Percentiles rank a stretch among this genome's conserved stretches.
These are phyloP conservation scores for Rousettus leschenaultii DNA, from an alignment of 2,113 vertebrate species.

Conservation along the genomic window DNA sequence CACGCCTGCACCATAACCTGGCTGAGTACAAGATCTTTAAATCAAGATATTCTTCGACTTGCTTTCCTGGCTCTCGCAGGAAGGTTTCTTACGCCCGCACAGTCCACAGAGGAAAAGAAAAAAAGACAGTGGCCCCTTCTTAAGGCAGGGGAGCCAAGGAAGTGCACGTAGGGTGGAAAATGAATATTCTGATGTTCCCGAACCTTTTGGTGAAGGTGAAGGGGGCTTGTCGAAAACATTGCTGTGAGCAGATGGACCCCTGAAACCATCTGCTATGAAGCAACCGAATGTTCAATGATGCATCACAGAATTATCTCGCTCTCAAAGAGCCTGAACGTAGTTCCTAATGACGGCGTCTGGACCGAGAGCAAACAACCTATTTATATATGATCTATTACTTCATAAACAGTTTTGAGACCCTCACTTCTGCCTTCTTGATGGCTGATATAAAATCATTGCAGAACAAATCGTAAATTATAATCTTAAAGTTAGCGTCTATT, in stretches of 20 bases:
- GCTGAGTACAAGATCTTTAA: neutral
- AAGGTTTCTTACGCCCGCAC: neutral
- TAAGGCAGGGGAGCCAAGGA: conserved; percentile 60
- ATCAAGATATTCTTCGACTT: neutral
- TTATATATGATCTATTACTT: conserved; percentile 95
- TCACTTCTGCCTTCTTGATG: conserved; percentile 76
- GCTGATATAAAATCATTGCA: conserved; percentile 47
- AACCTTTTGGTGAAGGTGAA: conserved; percentile 92
- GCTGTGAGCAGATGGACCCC: conserved; percentile 93
- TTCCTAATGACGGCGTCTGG: conserved; percentile 93
- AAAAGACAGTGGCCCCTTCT: conserved; percentile 10
- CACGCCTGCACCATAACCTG: neutral
- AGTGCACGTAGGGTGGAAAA: conserved; percentile 82
- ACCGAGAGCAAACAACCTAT: conserved; percentile 91
- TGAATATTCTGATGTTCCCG: conserved; percentile 85
- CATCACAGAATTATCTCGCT: conserved; percentile 94
- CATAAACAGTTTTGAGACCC: conserved; percentile 79
- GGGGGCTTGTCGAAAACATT: conserved; percentile 95
- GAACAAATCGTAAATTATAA: neutral
- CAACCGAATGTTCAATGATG: conserved; percentile 94
- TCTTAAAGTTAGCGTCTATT: conserved; percentile 30
- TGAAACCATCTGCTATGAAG: conserved; percentile 95
- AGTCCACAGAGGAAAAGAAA: neutral
- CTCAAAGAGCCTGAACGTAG: conserved; percentile 93
- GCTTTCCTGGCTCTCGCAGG: neutral